Percentiles rank a stretch among this genome's conserved stretches.
phyloP scores from a whole-genome alignment of 2,797 vertebrate species.

The Acridotheres tristis region DNA sequence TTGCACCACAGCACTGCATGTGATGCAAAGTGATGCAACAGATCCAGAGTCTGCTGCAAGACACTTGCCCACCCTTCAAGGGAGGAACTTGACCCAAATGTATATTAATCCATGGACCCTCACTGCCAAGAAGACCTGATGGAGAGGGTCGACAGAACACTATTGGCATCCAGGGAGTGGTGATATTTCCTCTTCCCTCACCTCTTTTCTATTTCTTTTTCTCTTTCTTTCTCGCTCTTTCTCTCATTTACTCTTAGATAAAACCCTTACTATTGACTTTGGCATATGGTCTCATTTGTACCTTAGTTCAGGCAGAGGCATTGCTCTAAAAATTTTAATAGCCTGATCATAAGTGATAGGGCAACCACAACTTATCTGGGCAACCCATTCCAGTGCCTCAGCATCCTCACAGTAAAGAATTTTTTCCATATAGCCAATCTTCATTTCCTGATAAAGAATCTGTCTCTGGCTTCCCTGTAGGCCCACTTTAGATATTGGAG shows the following conservation, averaged over 20 bases:
- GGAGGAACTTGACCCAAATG: background rate
- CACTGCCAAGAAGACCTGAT: background rate
- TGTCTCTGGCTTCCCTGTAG: background rate
- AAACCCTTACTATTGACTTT: background rate
- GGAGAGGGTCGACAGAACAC: accelerated
- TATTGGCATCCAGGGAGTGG: background rate
- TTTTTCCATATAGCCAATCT: background rate
- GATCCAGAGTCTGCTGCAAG: background rate
- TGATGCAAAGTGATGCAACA: no score
- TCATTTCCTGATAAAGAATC: background rate
- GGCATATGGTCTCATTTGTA: background rate
- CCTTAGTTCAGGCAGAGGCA: background rate
- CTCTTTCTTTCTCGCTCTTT: background rate
- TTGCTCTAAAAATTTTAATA: background rate
- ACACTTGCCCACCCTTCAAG: background rate
- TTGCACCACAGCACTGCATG: background rate
- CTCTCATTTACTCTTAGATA: background rate
- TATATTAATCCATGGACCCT: background rate
- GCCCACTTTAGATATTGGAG: background rate
- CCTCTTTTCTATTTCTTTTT: background rate
- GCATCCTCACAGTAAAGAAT: background rate
- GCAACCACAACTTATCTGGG: background rate
- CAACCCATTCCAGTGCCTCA: background rate
- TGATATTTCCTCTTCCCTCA: background rate
- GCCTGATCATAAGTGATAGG: background rate